These are phyloP conservation scores for Pyrrhosoma nymphula DNA, from an alignment of 2,888 invertebrate genomes.

Conservation along the genomic window DNA sequence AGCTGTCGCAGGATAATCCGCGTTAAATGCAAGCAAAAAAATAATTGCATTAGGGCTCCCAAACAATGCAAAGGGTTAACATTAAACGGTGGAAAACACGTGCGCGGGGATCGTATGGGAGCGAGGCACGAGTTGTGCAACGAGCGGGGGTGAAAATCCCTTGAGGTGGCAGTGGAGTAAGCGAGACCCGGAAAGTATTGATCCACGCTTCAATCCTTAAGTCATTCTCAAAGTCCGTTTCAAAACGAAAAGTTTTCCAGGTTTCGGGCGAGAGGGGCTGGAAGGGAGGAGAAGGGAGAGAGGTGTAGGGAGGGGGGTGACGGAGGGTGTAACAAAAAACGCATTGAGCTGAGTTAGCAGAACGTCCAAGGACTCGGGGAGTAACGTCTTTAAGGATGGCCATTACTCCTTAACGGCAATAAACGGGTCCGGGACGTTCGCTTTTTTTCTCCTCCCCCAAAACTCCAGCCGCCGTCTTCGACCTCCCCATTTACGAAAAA, in stretches of 20 bases:
- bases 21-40: not conserved
- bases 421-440: not conserved
- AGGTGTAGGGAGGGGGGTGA: not conserved
- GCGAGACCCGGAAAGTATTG: slow-evolving; percentile 66
- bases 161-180: slow-evolving; percentile 62
- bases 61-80: not conserved
- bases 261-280: not conserved
- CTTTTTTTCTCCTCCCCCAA: not conserved
- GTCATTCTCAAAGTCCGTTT: slow-evolving; percentile 61
- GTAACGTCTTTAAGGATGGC: slow-evolving; percentile 32
- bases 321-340: slow-evolving; percentile 14
- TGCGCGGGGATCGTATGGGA: not conserved
- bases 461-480: not conserved
- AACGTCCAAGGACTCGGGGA: slow-evolving; percentile 30
- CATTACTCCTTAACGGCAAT: slow-evolving; percentile 31
- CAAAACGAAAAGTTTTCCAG: slow-evolving; percentile 57
- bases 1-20: not conserved
- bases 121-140: slow-evolving; percentile 30
- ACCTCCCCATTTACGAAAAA: not conserved
- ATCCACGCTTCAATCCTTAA: slow-evolving; percentile 63
- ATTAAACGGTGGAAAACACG: not conserved
- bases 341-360: slow-evolving; percentile 20
- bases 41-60: not conserved
- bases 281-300: not conserved
- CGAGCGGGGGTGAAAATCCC: slow-evolving; percentile 54